Evolutionary conservation across 2,888 invertebrate genomes (phyloP).

Genomic region (Cataglyphis albicans): DNA sequence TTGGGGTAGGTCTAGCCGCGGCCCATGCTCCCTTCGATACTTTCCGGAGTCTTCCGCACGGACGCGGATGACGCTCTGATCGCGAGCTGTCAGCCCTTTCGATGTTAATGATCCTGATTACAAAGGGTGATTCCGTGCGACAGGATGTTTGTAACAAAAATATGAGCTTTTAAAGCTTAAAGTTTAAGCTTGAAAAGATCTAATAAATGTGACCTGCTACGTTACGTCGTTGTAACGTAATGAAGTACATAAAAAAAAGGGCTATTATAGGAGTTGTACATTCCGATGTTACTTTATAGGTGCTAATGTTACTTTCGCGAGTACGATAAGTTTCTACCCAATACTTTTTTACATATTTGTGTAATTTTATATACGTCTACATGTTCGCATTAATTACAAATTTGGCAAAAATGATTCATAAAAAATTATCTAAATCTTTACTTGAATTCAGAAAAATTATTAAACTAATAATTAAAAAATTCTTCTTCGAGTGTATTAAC

Average conservation of each 20-base stretch:
- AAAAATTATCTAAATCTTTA: background rate
- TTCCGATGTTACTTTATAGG: slow-evolving; percentile 17
- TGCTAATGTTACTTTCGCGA: slow-evolving; percentile 24
- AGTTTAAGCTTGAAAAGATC: slow-evolving; percentile 38
- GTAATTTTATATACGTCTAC: background rate
- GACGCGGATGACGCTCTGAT: slow-evolving; percentile 46
- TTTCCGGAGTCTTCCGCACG: slow-evolving; percentile 49
- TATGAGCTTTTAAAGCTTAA: slow-evolving; percentile 27
- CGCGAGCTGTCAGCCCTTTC: slow-evolving; percentile 40
- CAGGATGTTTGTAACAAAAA: slow-evolving; percentile 34
- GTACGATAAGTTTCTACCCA: background rate
- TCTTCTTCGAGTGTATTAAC: background rate
- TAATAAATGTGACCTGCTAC: slow-evolving; percentile 16
- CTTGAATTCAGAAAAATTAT: background rate
- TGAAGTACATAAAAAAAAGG: slow-evolving; percentile 8
- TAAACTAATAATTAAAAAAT: background rate
- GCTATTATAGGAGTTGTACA: slow-evolving; percentile 26
- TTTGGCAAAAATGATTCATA: background rate
- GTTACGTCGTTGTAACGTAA: slow-evolving; percentile 23
- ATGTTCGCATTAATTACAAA: background rate
- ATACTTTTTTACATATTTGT: background rate
- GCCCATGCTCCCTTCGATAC: slow-evolving; percentile 48
- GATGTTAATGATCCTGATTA: slow-evolving; percentile 52
- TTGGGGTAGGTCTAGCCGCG: slow-evolving; percentile 67
- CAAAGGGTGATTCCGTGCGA: slow-evolving; percentile 25